Evolutionary conservation across 2,888 invertebrate species (phyloP).

Genomic region (Ichneumoninae sp.): DNA sequence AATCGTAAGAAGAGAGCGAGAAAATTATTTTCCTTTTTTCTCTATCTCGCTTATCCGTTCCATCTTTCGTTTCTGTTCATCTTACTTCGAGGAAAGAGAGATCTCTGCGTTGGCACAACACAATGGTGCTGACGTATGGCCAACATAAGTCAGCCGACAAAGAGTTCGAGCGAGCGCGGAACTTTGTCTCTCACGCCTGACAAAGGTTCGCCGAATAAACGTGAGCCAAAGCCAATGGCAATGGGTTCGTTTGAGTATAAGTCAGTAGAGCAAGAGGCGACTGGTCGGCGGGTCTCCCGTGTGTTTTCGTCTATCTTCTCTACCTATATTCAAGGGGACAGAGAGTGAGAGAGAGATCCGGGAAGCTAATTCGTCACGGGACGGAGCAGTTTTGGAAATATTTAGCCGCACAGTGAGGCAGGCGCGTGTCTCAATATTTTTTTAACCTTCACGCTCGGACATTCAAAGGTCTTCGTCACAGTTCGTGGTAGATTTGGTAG

Average conservation of each 20-base stretch:
- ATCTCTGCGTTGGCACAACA: slow-evolving; percentile 49
- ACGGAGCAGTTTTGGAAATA: slow-evolving; percentile 80
- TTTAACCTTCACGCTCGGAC: slow-evolving; percentile 52
- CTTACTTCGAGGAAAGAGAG: slow-evolving; percentile 10
- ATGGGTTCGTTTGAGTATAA: slow-evolving; percentile 43
- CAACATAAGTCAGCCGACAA: slow-evolving; percentile 79
- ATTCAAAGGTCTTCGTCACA: slow-evolving; percentile 71
- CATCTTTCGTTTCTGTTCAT: slow-evolving; percentile 15
- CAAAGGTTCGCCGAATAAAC: slow-evolving; percentile 70
- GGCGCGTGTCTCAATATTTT: slow-evolving; percentile 80
- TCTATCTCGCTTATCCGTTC: slow-evolving; percentile 15
- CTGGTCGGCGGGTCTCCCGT: slow-evolving; percentile 19
- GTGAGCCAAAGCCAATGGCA: slow-evolving; percentile 46
- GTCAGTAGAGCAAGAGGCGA: slow-evolving; percentile 62
- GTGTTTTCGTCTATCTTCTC: slow-evolving; percentile 30
- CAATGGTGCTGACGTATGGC: slow-evolving; percentile 77
- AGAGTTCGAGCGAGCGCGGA: slow-evolving; percentile 64
- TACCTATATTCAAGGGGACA: slow-evolving; percentile 46
- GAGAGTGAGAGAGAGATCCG: slow-evolving; percentile 42
- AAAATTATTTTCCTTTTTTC: slow-evolving; percentile 37
- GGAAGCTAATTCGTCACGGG: slow-evolving; percentile 77
- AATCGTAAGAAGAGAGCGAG: slow-evolving; percentile 44
- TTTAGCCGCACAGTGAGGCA: slow-evolving; percentile 72
- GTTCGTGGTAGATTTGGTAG: slow-evolving; percentile 76
- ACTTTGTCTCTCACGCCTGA: slow-evolving; percentile 75